phyloP scores from a whole-genome alignment of 2,888 invertebrate genomes.

The Archips xylosteana region DNA sequence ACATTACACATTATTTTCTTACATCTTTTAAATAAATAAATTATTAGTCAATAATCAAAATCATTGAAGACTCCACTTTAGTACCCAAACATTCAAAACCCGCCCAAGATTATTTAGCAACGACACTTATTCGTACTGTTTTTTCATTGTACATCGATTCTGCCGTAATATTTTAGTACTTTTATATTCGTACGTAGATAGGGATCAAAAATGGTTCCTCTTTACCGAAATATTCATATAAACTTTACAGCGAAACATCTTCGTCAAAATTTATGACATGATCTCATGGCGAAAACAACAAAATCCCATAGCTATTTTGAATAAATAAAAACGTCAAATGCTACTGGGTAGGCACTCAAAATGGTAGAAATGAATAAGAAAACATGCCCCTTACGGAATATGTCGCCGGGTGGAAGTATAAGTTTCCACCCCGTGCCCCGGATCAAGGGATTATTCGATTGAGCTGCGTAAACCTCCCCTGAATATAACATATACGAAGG shows the following conservation, averaged over 20 bases:
- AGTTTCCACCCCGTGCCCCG: conserved; percentile 51
- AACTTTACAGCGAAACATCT: neutral
- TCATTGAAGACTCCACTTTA: too few species aligned
- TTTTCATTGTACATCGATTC: too few species aligned
- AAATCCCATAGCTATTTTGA: conserved; percentile 28
- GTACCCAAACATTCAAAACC: too few species aligned
- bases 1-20: too few species aligned
- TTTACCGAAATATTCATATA: neutral
- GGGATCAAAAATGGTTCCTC: neutral
- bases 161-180: too few species aligned
- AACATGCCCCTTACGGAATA: conserved; percentile 23
- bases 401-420: conserved; percentile 50
- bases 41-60: too few species aligned
- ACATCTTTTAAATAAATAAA: too few species aligned
- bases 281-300: conserved; percentile 15
- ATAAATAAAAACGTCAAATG: conserved; percentile 37
- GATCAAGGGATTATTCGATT: conserved; percentile 56
- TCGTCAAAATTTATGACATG: conserved; percentile 2
- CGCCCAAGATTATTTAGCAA: too few species aligned
- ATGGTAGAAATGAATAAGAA: conserved; percentile 29
- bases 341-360: conserved; percentile 20
- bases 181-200: neutral
- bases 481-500: conserved; percentile 7
- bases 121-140: too few species aligned
- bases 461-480: conserved; percentile 41